Percentiles rank a stretch among this genome's conserved stretches.
Conservation (phyloP, 1,140 invertebrate genomes). For the Danaus plexippus region DNA sequence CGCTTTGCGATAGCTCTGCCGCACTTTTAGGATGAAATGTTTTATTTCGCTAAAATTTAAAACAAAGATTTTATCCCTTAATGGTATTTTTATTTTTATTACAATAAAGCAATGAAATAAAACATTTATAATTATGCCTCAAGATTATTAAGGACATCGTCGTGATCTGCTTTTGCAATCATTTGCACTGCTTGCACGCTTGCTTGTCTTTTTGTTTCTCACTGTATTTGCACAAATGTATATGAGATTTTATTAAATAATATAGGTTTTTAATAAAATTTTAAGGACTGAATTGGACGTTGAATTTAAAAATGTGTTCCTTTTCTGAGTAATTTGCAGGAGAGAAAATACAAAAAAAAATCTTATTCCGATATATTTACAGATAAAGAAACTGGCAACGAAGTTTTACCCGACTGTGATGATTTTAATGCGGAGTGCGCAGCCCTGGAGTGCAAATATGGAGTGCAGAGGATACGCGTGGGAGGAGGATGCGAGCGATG, state of each 20-base stretch:
- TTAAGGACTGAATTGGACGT: not conserved
- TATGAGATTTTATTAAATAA: too few relatives aligned
- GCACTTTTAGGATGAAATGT: conserved; percentile 3
- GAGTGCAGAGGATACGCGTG: conserved; percentile 79
- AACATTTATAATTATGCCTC: conserved; percentile 7
- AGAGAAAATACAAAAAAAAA: too few relatives aligned
- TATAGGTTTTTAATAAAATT: too few relatives aligned
- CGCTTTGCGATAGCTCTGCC: conserved; percentile 9
- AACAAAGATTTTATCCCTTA: too few relatives aligned
- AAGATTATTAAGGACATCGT: conserved; percentile 5
- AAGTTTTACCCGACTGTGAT: conserved; percentile 66
- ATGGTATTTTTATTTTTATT: too few relatives aligned
- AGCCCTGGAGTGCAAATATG: conserved; percentile 80
- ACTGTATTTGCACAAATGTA: conserved; percentile 4
- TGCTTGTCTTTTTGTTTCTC: conserved; percentile 9
- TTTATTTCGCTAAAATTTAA: too few relatives aligned
- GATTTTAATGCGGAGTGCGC: conserved; percentile 74
- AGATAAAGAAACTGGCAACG: conserved; percentile 22
- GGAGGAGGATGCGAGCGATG: conserved; percentile 80
- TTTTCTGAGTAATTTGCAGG: too few relatives aligned
- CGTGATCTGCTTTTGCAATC: conserved; percentile 7
- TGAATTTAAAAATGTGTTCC: too few relatives aligned
- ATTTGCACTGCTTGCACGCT: conserved; percentile 22
- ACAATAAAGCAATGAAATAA: too few relatives aligned
- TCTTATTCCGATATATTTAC: not conserved